Evolutionary conservation across 1,140 invertebrate species (phyloP).

Genomic region (Drosophila leontia): DNA sequence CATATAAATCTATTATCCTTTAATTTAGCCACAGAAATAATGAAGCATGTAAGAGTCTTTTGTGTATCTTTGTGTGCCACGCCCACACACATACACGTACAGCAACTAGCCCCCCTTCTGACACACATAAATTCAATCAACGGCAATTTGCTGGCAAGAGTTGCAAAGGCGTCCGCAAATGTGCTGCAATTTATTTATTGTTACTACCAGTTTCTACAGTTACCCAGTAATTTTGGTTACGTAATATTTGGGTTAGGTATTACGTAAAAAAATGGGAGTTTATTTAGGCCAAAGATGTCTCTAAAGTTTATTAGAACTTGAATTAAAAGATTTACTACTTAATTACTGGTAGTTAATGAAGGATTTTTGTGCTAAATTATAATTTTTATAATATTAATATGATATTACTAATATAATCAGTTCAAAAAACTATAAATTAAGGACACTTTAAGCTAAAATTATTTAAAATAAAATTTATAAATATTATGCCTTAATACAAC

Average conservation of each 20-base stretch:
- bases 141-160: conserved; percentile 69
- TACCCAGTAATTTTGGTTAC: conserved; percentile 10
- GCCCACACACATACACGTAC: not conserved
- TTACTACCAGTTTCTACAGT: conserved; percentile 3
- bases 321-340: not conserved
- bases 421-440: too few relatives aligned
- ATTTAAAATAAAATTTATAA: too few relatives aligned
- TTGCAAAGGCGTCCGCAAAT: conserved; percentile 59
- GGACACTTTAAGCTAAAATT: too few relatives aligned
- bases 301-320: not conserved
- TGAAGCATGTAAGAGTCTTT: conserved; percentile 69
- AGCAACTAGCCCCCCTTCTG: not conserved
- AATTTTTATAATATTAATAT: too few relatives aligned
- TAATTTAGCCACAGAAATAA: conserved; percentile 77
- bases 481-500: too few relatives aligned
- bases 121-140: conserved; percentile 72
- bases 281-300: not conserved
- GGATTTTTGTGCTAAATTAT: not conserved
- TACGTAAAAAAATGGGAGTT: not conserved
- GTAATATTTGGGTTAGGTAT: not conserved
- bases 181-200: conserved; percentile 78
- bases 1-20: conserved; percentile 81
- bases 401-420: too few relatives aligned
- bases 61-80: conserved; percentile 32
- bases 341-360: not conserved